Base-by-base conservation (phyloP, 2,888 invertebrate genomes). In the Caenorhabditis sp. region DNA sequence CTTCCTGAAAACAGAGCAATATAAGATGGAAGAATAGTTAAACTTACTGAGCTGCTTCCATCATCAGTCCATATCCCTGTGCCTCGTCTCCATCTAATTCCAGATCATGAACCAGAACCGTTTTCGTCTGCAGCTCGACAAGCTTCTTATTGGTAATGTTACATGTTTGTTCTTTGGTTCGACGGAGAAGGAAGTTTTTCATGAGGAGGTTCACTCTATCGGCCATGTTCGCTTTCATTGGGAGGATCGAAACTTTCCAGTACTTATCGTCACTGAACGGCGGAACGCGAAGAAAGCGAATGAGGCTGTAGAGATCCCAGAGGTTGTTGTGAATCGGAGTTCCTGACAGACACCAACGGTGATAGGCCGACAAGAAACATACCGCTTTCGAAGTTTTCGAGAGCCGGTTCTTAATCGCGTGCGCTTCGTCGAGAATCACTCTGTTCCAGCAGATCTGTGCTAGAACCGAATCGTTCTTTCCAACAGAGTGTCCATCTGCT, bases 241-340 rank as follows among this genome's bases (percentile, higher is more conserved):
- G 82, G 89, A 96, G 95, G 65, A 98, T 96, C 95, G 96, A 97
- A 79, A 95, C 94, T 92, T 96, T 97, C 97, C 97, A 98, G 83
- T 96, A 95, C 93, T 95, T 93, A 53, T 95, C 93, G 85, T 98
- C 97, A 91, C 97, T 95, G 92, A 98, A 97, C 0, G 98, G 98
- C 8, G 95, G 93, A 90, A 96, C 96, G 15, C 94, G 93, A 9
- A 98, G 92, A 92, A 97, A 98, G 92, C 96, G 91, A 26, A 93
- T 89, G 32, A 93, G 88, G 3, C 93, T 92, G 86, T 92, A 94
- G 88, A 94, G 90, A 82, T 94, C 97, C 77, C 95, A 92, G 91
- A 96, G 95, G 92, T 96, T 95, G 92, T 98, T 98, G 91, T 98
- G 98, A 51, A 98, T 95, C 0, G 98, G 98, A 15, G 90, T 96